Conservation (phyloP, 1,140 invertebrate species). For the Thaumatotibia leucotreta region DNA sequence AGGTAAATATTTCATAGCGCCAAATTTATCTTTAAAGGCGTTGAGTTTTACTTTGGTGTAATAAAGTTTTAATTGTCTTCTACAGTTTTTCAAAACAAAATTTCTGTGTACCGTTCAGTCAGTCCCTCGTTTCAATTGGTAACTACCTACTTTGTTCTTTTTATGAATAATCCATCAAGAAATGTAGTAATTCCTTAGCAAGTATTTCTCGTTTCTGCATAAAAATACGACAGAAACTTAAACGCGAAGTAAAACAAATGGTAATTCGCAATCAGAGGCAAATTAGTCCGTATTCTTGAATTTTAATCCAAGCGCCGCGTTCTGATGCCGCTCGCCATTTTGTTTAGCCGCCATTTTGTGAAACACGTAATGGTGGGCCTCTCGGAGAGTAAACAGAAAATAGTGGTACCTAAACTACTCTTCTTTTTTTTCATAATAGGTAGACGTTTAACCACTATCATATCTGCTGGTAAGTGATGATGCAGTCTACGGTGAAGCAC, state of each 20-base stretch:
- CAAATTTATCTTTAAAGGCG: no score
- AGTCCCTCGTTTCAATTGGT: no score
- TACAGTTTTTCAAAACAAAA: no score
- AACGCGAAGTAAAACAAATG: background rate
- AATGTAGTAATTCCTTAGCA: background rate
- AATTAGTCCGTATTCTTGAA: slow-evolving; percentile 6
- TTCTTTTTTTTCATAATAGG: no score
- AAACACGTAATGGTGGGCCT: slow-evolving; percentile 31
- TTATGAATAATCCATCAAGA: background rate
- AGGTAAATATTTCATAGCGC: no score
- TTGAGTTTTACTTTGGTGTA: no score
- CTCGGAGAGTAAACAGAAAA: background rate
- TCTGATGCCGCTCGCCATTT: background rate
- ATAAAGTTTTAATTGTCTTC: no score
- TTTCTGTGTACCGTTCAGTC: no score
- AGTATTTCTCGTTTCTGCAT: background rate
- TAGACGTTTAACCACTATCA: no score
- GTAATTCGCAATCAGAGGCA: background rate
- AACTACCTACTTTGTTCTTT: background rate
- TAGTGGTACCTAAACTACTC: no score
- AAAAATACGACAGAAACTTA: background rate
- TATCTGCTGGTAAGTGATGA: no score
- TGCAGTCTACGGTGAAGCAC: no score
- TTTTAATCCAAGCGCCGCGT: background rate
- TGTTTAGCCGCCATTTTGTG: slow-evolving; percentile 8